Base-by-base conservation (phyloP, 2,797 vertebrate genomes). In the Margarornis squamiger region DNA sequence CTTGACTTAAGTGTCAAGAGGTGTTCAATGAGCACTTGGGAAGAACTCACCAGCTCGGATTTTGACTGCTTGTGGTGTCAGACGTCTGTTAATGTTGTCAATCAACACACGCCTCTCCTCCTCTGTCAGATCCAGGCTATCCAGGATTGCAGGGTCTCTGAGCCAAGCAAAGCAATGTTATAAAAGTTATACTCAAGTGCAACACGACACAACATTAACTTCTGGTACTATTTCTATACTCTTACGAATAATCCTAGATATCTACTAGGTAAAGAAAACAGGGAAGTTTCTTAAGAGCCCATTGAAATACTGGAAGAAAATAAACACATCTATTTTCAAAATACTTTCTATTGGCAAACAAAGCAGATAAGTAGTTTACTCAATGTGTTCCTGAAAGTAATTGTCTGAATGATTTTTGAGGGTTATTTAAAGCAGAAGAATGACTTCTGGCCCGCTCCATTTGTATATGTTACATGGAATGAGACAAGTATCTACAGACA, bases 51-150 rank as follows among this genome's bases (percentile, higher is more conserved):
- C 99, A 97, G 99, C 99, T 98, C 99, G 98, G 97, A 99, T 99
- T 98, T 99, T 99, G 92, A 99, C 99, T 14, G 99, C 99, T 92
- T 99, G 99, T 30, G 99, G 99, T 32, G 99, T 99, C 89, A 99
- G 98, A 87, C 99, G 98, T 91, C 99, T 99, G 98, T 99, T 99
- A 97, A 99, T 99, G 91, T 99, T 99, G 86, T 99, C 99, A 20
- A 99, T 99, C 90, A 99, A 97, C 24, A 99, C 99, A 29, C 81
- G 95, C 43, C 98, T 98, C 97, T 99, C 99, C 41, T 99, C 98
- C 95, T 99, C 99, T 10, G 98, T 99, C 96, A 99, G 97, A 88
- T 99, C 99, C 95, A 99, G 97, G 22, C 98, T 98, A 63, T 99
- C 99, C 93, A 99, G 98, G 92, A 99, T 99, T 61, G 99, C 90